Evolutionary conservation across 1,140 invertebrate genomes (phyloP).

Genomic region (Trichoplusia ni): DNA sequence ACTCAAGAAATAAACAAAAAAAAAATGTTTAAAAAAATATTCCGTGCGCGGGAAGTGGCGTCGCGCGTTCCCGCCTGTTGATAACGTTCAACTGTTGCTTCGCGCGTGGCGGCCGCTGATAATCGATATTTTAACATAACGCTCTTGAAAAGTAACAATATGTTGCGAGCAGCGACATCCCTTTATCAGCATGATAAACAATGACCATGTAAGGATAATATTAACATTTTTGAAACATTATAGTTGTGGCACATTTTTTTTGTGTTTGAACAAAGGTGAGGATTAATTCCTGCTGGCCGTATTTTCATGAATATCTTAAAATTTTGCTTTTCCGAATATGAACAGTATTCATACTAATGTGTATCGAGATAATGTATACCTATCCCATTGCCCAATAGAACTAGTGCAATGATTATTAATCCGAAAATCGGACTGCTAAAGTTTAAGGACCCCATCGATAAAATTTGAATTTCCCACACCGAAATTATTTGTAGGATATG

Average conservation of each 20-base stretch:
- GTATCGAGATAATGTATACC: neutral
- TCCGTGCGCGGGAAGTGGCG: slow-evolving; percentile 44
- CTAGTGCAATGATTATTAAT: too few species aligned
- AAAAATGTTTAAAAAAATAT: slow-evolving; percentile 39
- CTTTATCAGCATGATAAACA: slow-evolving; percentile 39
- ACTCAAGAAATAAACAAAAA: slow-evolving; percentile 40
- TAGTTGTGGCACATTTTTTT: neutral
- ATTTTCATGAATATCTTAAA: too few species aligned
- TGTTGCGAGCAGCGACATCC: slow-evolving; percentile 39
- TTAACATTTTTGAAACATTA: neutral
- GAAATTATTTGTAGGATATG: neutral
- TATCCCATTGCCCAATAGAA: too few species aligned
- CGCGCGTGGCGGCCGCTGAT: slow-evolving; percentile 58
- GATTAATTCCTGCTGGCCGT: too few species aligned
- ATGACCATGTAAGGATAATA: neutral
- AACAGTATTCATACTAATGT: too few species aligned
- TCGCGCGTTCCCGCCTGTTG: slow-evolving; percentile 70
- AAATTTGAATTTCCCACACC: too few species aligned
- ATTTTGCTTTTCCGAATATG: too few species aligned
- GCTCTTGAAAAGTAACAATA: slow-evolving; percentile 56
- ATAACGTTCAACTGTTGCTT: slow-evolving; percentile 76
- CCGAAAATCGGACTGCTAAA: too few species aligned
- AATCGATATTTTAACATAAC: slow-evolving; percentile 76
- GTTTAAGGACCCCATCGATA: neutral
- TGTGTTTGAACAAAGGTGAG: too few species aligned